These are phyloP conservation scores for Caenorhabditis virilis DNA, from an alignment of 2,888 invertebrate genomes.

Conservation along the genomic window DNA sequence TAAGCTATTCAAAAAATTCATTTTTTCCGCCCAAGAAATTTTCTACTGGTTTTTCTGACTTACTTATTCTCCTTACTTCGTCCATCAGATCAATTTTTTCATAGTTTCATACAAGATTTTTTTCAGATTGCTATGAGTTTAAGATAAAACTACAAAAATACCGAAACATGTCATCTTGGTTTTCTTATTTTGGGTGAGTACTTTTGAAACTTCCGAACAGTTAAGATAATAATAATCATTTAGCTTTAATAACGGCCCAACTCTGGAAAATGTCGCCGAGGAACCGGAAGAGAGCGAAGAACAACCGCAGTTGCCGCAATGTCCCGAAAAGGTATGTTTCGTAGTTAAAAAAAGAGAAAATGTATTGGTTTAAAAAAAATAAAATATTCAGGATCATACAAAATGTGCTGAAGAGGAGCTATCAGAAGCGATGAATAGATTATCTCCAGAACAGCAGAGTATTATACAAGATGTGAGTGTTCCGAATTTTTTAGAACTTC, in stretches of 20 bases:
- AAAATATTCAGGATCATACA: not conserved
- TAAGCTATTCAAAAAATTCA: not conserved
- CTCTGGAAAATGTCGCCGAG: conserved; percentile 35
- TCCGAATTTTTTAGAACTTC: not conserved
- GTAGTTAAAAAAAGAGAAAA: no score
- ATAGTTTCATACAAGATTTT: conserved; percentile 3
- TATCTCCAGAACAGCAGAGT: conserved; percentile 26
- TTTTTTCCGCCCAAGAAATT: not conserved
- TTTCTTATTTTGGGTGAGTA: conserved; percentile 32
- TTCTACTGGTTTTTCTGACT: not conserved
- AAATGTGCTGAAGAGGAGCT: conserved; percentile 25
- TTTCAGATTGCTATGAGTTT: conserved; percentile 37
- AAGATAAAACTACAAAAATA: conserved; percentile 9
- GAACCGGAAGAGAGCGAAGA: conserved; percentile 20
- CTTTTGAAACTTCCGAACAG: no score
- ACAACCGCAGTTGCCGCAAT: conserved; percentile 10
- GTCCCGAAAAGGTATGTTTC: not conserved
- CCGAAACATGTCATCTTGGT: conserved; percentile 33
- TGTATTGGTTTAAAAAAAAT: not conserved
- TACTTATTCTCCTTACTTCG: not conserved
- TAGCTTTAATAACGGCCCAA: conserved; percentile 34
- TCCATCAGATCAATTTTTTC: conserved; percentile 1
- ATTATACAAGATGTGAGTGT: conserved; percentile 23
- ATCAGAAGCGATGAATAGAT: conserved; percentile 29
- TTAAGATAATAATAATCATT: conserved; percentile 2